These are phyloP conservation scores for Maniola jurtina DNA, from an alignment of 1,140 invertebrate species.

Conservation along the genomic window DNA sequence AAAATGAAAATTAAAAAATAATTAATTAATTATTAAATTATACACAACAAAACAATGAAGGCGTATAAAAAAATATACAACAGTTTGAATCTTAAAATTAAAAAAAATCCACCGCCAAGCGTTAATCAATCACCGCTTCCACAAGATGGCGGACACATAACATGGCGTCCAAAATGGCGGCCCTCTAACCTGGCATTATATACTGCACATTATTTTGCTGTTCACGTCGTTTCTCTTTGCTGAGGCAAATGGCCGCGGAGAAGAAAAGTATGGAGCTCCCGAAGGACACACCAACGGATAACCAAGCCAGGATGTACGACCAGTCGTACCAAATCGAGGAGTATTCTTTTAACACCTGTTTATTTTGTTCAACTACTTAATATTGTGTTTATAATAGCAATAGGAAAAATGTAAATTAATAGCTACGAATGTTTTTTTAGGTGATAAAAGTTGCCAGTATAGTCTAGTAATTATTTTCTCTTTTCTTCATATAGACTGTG, in stretches of 20 bases:
- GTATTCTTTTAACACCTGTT: slow-evolving; percentile 86
- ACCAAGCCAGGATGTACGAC: slow-evolving; percentile 92
- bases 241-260: slow-evolving; percentile 87
- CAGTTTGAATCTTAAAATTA: slow-evolving; percentile 34
- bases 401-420: neutral
- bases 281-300: slow-evolving; percentile 87
- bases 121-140: slow-evolving; percentile 50
- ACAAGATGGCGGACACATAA: slow-evolving; percentile 48
- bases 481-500: too few relatives aligned
- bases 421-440: too few relatives aligned
- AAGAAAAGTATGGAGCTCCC: slow-evolving; percentile 88
- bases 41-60: slow-evolving; percentile 28
- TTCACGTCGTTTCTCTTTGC: slow-evolving; percentile 83
- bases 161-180: slow-evolving; percentile 59
- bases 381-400: too few relatives aligned
- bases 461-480: too few relatives aligned
- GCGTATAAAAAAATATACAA: slow-evolving; percentile 45
- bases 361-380: slow-evolving; percentile 6
- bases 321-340: slow-evolving; percentile 87
- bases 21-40: slow-evolving; percentile 15
- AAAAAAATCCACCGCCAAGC: slow-evolving; percentile 63
- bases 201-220: slow-evolving; percentile 90
- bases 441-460: too few relatives aligned
- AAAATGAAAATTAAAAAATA: too few relatives aligned
- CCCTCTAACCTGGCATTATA: slow-evolving; percentile 89